These are phyloP conservation scores for Drosophila sturtevanti DNA, from an alignment of 1,140 invertebrate species.

Conservation along the genomic window DNA sequence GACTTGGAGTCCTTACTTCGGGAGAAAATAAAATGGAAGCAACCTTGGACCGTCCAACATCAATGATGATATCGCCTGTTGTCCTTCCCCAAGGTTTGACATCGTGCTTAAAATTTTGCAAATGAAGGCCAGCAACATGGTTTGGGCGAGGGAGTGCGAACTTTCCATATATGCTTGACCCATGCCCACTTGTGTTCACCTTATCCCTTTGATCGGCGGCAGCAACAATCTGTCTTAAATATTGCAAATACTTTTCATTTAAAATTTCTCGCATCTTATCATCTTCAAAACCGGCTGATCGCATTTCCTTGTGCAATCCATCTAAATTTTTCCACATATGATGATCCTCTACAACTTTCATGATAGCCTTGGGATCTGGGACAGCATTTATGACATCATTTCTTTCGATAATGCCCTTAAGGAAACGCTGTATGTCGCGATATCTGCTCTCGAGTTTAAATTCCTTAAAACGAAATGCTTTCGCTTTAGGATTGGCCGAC, in stretches of 20 bases:
- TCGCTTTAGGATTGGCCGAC: no score
- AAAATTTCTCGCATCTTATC: neutral
- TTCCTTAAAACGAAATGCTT: no score
- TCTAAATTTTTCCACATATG: constrained; percentile 44
- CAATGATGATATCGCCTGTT: neutral
- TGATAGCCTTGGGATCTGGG: neutral
- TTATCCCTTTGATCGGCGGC: neutral
- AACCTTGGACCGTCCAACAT: no score
- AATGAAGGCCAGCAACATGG: neutral
- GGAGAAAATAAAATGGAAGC: neutral
- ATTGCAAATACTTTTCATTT: constrained; percentile 24
- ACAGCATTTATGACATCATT: constrained; percentile 16
- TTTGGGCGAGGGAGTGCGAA: no score
- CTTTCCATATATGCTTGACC: no score
- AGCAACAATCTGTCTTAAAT: constrained; percentile 16
- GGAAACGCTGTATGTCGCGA: neutral
- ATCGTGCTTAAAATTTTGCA: neutral
- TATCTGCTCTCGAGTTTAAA: neutral
- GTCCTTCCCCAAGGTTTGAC: neutral
- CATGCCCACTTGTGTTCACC: no score
- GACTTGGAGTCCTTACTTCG: neutral
- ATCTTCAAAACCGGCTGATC: neutral
- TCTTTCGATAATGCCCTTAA: constrained; percentile 21
- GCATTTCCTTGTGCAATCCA: constrained; percentile 16
- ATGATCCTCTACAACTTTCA: constrained; percentile 15